Conservation (phyloP, 2,888 invertebrate genomes). For the Campoplex nolae region DNA sequence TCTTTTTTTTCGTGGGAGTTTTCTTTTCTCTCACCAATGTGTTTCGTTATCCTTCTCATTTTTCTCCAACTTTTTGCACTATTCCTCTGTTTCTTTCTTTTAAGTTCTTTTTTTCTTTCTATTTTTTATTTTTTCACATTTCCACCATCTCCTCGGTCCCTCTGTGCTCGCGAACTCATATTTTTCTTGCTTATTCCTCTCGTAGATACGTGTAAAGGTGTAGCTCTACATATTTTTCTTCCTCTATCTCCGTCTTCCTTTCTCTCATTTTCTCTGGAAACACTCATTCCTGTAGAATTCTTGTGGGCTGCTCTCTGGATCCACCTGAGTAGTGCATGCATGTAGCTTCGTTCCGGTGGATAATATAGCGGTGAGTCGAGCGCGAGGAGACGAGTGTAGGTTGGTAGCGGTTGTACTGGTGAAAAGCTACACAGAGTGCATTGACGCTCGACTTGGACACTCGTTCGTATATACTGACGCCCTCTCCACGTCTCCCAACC, state of each 20-base stretch:
- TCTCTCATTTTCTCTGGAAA: slow-evolving; percentile 24
- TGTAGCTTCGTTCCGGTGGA: slow-evolving; percentile 26
- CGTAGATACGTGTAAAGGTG: slow-evolving; percentile 13
- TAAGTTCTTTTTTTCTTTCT: slow-evolving; percentile 1
- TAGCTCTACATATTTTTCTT: slow-evolving; percentile 42
- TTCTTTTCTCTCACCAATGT: slow-evolving; percentile 34
- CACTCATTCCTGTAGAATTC: slow-evolving; percentile 40
- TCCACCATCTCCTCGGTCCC: slow-evolving; percentile 44
- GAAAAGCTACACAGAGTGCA: slow-evolving; percentile 50
- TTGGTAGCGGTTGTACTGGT: slow-evolving; percentile 18
- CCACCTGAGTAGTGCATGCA: slow-evolving; percentile 4
- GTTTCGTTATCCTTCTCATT: slow-evolving; percentile 29
- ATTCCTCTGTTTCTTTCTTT: slow-evolving; percentile 50
- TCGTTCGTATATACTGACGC: background rate
- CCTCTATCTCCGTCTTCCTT: background rate
- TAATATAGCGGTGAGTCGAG: slow-evolving; percentile 40
- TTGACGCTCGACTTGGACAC: slow-evolving; percentile 51
- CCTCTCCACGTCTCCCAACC: background rate
- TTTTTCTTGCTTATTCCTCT: slow-evolving; percentile 50
- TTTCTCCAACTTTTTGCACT: slow-evolving; percentile 46
- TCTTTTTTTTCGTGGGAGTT: slow-evolving; percentile 54
- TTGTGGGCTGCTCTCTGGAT: slow-evolving; percentile 48
- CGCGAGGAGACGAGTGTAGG: slow-evolving; percentile 24
- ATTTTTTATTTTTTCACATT: slow-evolving; percentile 55
- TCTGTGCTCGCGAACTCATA: slow-evolving; percentile 37